Base-by-base conservation (phyloP, 2,888 invertebrate genomes). In the Drosophila picticornis region DNA sequence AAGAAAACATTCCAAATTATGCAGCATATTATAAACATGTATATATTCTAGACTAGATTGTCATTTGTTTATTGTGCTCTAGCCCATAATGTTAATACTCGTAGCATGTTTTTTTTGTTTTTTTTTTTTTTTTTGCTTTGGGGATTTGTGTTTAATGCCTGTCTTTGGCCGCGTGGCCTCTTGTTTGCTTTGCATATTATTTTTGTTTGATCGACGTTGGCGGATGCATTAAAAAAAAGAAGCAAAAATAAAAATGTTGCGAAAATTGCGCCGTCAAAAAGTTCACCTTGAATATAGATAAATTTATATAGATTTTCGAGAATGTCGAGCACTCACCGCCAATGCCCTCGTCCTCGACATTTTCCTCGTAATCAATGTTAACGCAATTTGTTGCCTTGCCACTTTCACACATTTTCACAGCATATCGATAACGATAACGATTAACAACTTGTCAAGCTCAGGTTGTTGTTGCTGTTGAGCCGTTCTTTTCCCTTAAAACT, bases 271-370 rank as follows among this genome's bases (percentile, higher is more conserved):
- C n/a, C 56, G 83, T 58, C 46, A 27, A 38, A 38, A 16, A 46
- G 60, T 32, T 38, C 51, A 11, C 25, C 55, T 55, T 55, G 55
- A 55, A 55, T 25, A 46, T 25, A 27, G 51, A 58, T 16, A 63
- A 16, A 16, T 32, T 40, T 29, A n/a, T 43, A 51, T 29, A 27
- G 50, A 29, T 11, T 29, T 29, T 31, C 1, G n/a, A 22, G 51
- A 27, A 27, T 27, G 19, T 48, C 29, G 38, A 27, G 25, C 50
- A 62, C 83, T 83, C 62, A 87, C 87, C 87, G 66, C 91, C 91
- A 70, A 91, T 80, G 36, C 91, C 89, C 66, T 87, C 91, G 62
- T 91, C 91, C 50, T 85, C 83, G 25, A 57, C 65, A 40, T 70
- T 69, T 32, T 84, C 56, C 38, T 56, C 84, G 61, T 59, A 89